Evolutionary conservation across 2,888 invertebrate species (phyloP).

Genomic region (Leucophenga maculata): DNA sequence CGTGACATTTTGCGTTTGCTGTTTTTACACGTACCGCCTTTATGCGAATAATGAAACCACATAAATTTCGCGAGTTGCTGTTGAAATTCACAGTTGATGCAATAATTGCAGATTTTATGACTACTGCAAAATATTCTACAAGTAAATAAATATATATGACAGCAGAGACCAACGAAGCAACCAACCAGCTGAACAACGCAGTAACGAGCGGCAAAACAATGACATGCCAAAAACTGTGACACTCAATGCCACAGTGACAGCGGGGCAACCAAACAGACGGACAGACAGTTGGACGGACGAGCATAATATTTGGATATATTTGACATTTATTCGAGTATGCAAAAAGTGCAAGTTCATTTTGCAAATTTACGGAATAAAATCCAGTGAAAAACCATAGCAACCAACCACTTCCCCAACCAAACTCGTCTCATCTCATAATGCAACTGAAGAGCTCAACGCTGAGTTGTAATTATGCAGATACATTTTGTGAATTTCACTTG

Average conservation of each 20-base stretch:
- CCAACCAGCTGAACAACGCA: no score
- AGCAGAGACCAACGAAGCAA: neutral
- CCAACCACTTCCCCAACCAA: no score
- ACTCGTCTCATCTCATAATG: no score
- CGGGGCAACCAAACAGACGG: no score
- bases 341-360: no score
- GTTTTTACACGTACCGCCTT: neutral
- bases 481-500: no score
- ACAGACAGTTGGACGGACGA: neutral
- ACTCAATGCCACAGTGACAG: slow-evolving; percentile 3
- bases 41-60: slow-evolving; percentile 49
- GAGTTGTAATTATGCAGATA: no score
- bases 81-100: slow-evolving; percentile 35
- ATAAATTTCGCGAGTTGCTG: slow-evolving; percentile 46
- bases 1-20: slow-evolving; percentile 1
- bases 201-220: neutral
- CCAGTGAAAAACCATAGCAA: no score
- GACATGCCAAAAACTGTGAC: neutral
- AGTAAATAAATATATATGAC: neutral
- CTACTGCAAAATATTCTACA: neutral
- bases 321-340: neutral
- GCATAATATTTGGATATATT: slow-evolving; percentile 9
- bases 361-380: neutral
- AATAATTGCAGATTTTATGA: slow-evolving; percentile 42
- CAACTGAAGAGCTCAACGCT: no score